Evolutionary conservation across 2,888 invertebrate genomes (phyloP), one percentile per base, ranked within the genome.

Genomic region (Drosophila siamana): DNA sequence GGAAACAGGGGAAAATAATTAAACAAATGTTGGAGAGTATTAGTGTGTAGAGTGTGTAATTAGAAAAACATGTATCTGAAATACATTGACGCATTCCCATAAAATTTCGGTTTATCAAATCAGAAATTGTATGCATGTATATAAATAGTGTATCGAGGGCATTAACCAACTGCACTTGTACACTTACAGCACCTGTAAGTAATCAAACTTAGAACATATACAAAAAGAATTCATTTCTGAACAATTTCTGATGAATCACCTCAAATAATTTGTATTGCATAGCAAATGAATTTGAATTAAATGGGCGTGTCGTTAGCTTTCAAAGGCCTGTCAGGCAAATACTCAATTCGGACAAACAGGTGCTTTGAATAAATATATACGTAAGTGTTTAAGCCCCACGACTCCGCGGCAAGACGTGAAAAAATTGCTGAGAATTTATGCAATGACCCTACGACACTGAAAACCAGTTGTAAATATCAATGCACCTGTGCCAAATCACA

Each of bases 181-280:
- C 0, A 6, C n/a, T n/a, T n/a, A n/a, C n/a, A n/a, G n/a, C n/a
- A n/a, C n/a, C 26, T 26, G 7, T 26, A 7, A 24, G 9, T 13
- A 13, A 24, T 41, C 28, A 13, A 15, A 44, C 33, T 22, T 38
- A 16, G 16, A 55, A 30, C 52, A 52, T 33, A 33, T 54, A 47
- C 33, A 46, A 51, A 46, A 33, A n/a, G n/a, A 41, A 50, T 13
- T 36, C 43, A 30, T 36, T 40, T 40, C 30, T 22, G 6, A 36
- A 28, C 16, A 24, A 70, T 52, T 84, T 87, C 19, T 80, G 87
- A 78, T 79, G 84, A 80, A 76, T 87, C 87, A 87, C 75, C 73
- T 52, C 51, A 78, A 66, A 84, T 86, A 87, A 86, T 87, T 78
- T 61, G 57, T 19, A 33, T 33, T 55, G 65, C 59, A 59, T 57